Percentiles rank a stretch among this genome's conserved stretches.
phyloP scores from a whole-genome alignment of 2,888 invertebrate genomes.

The Noctua janthe region DNA sequence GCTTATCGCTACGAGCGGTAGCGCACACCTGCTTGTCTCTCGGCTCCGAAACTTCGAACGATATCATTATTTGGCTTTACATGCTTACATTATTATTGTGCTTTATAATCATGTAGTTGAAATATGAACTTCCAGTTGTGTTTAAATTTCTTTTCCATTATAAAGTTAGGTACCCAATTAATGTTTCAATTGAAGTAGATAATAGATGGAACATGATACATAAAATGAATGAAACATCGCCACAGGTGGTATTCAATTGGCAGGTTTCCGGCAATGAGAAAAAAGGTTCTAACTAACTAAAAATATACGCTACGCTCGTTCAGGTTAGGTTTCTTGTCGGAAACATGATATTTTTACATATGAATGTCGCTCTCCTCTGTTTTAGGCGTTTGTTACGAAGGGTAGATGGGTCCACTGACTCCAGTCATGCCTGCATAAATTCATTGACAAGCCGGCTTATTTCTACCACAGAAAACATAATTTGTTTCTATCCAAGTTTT shows the following conservation, averaged over 20 bases:
- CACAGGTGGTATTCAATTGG: slow-evolving; percentile 34
- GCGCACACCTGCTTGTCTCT: slow-evolving; percentile 91
- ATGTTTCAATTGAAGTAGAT: slow-evolving; percentile 11
- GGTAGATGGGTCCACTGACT: slow-evolving; percentile 29
- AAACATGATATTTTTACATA: slow-evolving; percentile 49
- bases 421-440: slow-evolving; percentile 34
- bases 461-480: not conserved
- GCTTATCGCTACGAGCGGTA: slow-evolving; percentile 79
- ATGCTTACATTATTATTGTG: slow-evolving; percentile 6
- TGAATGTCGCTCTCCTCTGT: slow-evolving; percentile 27
- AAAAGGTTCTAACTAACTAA: slow-evolving; percentile 33
- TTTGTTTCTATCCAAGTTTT: slow-evolving; percentile 1
- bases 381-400: slow-evolving; percentile 44
- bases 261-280: slow-evolving; percentile 31
- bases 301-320: slow-evolving; percentile 1
- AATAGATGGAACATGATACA: slow-evolving; percentile 14
- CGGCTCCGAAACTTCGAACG: slow-evolving; percentile 67
- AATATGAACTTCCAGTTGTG: not conserved
- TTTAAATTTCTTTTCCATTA: not conserved
- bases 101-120: not conserved
- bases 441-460: slow-evolving; percentile 25
- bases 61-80: slow-evolving; percentile 16
- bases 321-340: slow-evolving; percentile 14
- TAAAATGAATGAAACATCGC: slow-evolving; percentile 31
- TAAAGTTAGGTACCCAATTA: slow-evolving; percentile 11